Conservation (phyloP, 2,113 vertebrate species). For the Pterocles orientalis region DNA sequence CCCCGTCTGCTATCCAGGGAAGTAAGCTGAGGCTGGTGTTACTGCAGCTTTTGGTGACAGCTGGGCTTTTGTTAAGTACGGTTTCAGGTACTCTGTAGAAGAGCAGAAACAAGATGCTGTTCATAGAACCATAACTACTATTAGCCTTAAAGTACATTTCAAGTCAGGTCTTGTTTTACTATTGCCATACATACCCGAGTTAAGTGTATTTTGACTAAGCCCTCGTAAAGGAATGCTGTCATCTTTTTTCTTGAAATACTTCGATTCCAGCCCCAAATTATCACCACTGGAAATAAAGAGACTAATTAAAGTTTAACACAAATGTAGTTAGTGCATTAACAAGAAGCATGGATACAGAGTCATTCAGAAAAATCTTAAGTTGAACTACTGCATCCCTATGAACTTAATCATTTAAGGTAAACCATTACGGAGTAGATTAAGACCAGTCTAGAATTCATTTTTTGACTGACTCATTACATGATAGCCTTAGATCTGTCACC, state of each 20-base stretch:
- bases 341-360: background rate
- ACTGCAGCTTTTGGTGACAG: background rate
- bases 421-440: background rate
- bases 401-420: background rate
- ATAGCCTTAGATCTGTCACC: background rate
- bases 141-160: background rate
- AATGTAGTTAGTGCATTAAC: background rate
- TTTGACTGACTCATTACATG: background rate
- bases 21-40: conserved; percentile 83
- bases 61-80: background rate
- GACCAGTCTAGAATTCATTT: background rate
- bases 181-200: conserved; percentile 29
- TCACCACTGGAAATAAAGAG: conserved; percentile 73
- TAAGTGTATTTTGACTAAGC: conserved; percentile 79
- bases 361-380: background rate
- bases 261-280: conserved; percentile 82
- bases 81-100: conserved; percentile 78
- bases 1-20: conserved; percentile 77
- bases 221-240: conserved; percentile 86
- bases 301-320: background rate
- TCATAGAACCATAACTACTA: background rate
- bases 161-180: background rate
- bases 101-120: background rate
- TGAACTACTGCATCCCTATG: background rate
- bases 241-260: conserved; percentile 91